Conservation (phyloP, 2,888 invertebrate species). For the Conomelus anceps region DNA sequence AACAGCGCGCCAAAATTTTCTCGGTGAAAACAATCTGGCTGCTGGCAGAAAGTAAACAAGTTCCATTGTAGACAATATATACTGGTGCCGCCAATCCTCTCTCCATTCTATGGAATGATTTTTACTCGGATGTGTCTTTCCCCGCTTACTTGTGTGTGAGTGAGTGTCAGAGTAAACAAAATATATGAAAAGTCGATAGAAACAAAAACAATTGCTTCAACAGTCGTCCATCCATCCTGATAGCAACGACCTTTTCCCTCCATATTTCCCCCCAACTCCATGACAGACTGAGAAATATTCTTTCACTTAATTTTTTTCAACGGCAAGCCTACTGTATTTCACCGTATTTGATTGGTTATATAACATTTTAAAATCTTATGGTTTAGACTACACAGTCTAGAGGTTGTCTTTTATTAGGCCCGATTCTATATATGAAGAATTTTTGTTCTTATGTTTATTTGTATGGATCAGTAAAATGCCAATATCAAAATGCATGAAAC, state of each 20-base stretch:
- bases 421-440: no score
- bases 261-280: neutral
- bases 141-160: neutral
- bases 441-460: no score
- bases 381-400: no score
- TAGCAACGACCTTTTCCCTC: neutral
- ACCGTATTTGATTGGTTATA: no score
- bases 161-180: neutral
- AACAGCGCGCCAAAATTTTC: neutral
- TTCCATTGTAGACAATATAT: neutral
- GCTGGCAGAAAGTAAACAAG: neutral
- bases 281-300: no score
- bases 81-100: neutral
- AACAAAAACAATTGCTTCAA: neutral
- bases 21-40: neutral
- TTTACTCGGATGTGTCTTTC: neutral
- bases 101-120: neutral
- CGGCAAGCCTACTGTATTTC: neutral
- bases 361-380: no score
- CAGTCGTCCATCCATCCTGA: neutral
- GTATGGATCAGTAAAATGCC: no score
- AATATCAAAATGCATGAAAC: no score
- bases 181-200: neutral
- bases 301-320: no score
- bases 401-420: no score